phyloP scores from a whole-genome alignment of 2,797 vertebrate genomes.

The Setipinna tenuifilis region DNA sequence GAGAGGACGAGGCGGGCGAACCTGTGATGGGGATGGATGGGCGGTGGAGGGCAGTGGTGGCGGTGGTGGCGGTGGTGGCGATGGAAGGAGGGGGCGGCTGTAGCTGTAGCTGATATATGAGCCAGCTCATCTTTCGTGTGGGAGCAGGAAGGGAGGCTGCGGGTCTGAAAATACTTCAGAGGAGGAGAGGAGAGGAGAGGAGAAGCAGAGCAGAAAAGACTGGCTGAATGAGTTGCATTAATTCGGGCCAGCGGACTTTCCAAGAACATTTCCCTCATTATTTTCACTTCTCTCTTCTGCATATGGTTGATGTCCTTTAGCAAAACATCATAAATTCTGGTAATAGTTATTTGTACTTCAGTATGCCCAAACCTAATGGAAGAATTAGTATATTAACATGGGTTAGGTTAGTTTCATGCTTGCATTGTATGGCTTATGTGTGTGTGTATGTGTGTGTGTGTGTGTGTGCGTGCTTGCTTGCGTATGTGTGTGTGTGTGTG shows the following conservation, averaged over 20 bases:
- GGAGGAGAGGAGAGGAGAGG: too few species aligned
- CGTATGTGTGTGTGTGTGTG: background rate
- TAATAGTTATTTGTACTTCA: background rate
- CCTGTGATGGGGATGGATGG: slow-evolving; percentile 30
- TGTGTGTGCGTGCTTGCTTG: background rate
- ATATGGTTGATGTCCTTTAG: background rate
- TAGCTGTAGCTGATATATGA: background rate
- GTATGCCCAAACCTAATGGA: background rate
- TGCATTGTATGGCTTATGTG: background rate
- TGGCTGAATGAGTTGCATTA: background rate
- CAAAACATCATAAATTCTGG: background rate
- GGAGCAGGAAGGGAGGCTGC: background rate
- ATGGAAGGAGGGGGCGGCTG: background rate
- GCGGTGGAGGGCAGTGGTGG: background rate
- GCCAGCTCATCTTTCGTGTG: slow-evolving; percentile 10
- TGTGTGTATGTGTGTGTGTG: background rate
- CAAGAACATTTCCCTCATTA: background rate
- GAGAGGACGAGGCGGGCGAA: slow-evolving; percentile 52
- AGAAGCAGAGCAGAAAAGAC: background rate
- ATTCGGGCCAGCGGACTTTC: background rate
- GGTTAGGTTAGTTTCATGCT: background rate
- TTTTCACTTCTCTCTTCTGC: background rate
- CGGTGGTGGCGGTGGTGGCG: background rate
- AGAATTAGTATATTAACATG: background rate
- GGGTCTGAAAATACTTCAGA: slow-evolving; percentile 4